Base-by-base conservation (phyloP, 1,140 invertebrate genomes). In the Drosophila ironensis region DNA sequence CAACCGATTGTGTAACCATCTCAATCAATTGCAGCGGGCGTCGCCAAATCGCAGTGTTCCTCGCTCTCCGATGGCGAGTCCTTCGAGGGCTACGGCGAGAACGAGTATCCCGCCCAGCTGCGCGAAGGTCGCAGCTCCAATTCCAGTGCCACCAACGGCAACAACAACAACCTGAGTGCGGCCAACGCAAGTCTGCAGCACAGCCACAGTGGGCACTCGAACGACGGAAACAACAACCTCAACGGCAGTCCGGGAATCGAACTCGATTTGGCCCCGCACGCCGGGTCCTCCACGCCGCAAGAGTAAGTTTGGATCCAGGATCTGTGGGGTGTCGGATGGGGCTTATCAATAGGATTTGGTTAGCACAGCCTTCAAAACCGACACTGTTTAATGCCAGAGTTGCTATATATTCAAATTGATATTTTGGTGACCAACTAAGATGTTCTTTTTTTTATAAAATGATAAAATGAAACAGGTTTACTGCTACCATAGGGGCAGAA, bases 41-140 rank as follows among this genome's bases (percentile, higher is more conserved):
- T 87, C 5, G 88, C 88, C n/a, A 90, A 90, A 68, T 90, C 89
- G n/a, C 92, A 92, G 74, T 93, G 92, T 76, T 93, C 91, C 25
- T 93, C 92, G 48, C 89, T 93, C 53, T 93, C 92, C 6, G 93
- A 93, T 66, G 92, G 92, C 12, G 93, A 94, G 80, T 93, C 92
- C 75, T 94, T 92, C 84, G 93, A 94, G 82, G 93, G 93, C 72
- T 93, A 92, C 66, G 93, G 92, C 2, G 93, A 93, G 78, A 92
- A 91, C 37, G 92, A 82, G 28, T 78, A 64, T 37, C 37, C 72
- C 37, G 37, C 35, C 12, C 72, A 74, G 14, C 38, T 71, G 42
- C 27, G 47, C 16, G 66, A 70, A 12, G 72, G 33, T 1, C 47
- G 57, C n/a, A 45, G 37, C 20, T 42, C 46, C 14, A 73, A 38